These are phyloP conservation scores for Chrosomus eos DNA, from an alignment of 2,797 vertebrate genomes.

Conservation along the genomic window DNA sequence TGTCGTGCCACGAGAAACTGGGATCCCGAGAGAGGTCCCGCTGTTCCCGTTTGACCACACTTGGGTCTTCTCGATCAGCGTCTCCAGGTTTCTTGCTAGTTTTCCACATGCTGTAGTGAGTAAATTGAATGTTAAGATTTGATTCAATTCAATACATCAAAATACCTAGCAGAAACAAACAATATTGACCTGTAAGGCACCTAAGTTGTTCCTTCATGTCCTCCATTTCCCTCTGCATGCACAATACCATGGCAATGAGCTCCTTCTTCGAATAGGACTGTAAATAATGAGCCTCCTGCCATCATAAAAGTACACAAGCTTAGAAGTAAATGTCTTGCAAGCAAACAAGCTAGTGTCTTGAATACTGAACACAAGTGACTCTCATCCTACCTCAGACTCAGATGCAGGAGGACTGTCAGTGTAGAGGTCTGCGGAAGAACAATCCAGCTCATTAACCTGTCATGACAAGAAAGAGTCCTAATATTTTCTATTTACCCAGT, in stretches of 20 bases:
- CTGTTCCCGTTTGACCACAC: conserved; percentile 58
- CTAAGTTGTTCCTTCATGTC: conserved; percentile 69
- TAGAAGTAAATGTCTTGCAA: background rate
- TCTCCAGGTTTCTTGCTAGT: conserved; percentile 67
- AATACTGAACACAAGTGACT: conserved; percentile 30
- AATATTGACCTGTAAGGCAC: conserved; percentile 68
- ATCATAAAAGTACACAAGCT: conserved; percentile 11
- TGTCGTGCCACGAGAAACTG: conserved; percentile 39
- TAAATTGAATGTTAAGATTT: background rate
- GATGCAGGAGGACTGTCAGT: conserved; percentile 59
- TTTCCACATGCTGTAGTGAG: conserved; percentile 67
- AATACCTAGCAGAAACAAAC: background rate
- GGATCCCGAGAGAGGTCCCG: conserved; percentile 18
- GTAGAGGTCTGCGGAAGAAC: conserved; percentile 58
- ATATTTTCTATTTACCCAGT: conserved; percentile 32
- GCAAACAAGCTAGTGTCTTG: background rate
- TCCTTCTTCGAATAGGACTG: conserved; percentile 68
- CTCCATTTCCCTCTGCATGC: conserved; percentile 71
- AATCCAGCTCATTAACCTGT: conserved; percentile 63
- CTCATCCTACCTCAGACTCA: conserved; percentile 62
- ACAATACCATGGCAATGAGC: conserved; percentile 68
- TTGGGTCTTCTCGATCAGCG: conserved; percentile 66
- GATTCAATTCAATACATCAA: background rate
- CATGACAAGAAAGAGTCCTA: conserved; percentile 51
- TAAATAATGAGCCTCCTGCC: conserved; percentile 62